A percentile compares a stretch with the other conserved stretches of the same genome.
phyloP scores from a whole-genome alignment of 2,113 vertebrate genomes.

The Chloebia gouldiae region DNA sequence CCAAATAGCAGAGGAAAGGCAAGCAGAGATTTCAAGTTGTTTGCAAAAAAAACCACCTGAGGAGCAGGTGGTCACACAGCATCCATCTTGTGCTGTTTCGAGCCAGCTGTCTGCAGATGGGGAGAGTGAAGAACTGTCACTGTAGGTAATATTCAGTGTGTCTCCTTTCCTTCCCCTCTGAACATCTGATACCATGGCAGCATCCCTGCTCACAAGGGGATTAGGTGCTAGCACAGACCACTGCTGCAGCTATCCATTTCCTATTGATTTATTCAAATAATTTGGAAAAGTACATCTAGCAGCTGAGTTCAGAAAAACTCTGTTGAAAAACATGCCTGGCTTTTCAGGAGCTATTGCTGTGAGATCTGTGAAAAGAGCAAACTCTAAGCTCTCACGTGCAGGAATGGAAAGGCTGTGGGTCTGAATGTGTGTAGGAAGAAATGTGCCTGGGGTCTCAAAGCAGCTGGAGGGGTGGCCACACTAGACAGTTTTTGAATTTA shows the following conservation, averaged over 20 bases:
- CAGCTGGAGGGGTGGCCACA: background rate
- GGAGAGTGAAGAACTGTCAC: background rate
- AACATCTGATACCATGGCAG: background rate
- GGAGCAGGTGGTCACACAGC: background rate
- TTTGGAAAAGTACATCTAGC: slow-evolving; percentile 28
- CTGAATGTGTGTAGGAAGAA: background rate
- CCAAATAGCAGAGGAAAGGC: background rate
- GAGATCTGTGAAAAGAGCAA: background rate
- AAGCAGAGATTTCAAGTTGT: background rate
- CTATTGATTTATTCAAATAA: slow-evolving; percentile 32
- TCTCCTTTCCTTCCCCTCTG: background rate
- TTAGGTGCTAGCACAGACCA: slow-evolving; percentile 21
- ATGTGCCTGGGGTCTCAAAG: background rate
- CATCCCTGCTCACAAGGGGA: background rate
- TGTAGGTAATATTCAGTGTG: background rate
- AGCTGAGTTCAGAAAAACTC: slow-evolving; percentile 12
- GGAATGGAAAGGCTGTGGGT: background rate
- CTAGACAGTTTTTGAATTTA: background rate
- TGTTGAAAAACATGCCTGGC: background rate
- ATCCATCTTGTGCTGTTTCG: background rate
- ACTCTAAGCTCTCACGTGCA: fast-evolving
- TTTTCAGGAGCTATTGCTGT: background rate
- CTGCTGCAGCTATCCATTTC: background rate
- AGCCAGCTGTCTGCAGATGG: background rate
- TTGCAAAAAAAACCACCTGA: background rate